A percentile compares a stretch with the other conserved stretches of the same genome.
These are phyloP conservation scores for Ancistrus triradiatus DNA, from an alignment of 2,113 vertebrate genomes.

Conservation along the genomic window DNA sequence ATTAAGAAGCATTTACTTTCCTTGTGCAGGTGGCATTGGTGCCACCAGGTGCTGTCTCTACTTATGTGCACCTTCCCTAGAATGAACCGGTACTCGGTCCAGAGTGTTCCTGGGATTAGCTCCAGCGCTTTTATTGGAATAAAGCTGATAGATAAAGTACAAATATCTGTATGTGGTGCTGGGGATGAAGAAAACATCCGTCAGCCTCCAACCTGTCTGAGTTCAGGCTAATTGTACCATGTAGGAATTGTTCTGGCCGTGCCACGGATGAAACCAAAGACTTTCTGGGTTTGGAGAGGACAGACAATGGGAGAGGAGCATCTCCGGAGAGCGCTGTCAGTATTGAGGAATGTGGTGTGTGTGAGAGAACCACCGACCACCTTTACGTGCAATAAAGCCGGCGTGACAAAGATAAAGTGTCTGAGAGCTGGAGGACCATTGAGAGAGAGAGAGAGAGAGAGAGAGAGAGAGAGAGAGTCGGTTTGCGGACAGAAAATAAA, in stretches of 20 bases:
- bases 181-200: too few species aligned
- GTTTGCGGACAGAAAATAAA: too few species aligned
- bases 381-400: constrained; percentile 7
- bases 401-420: constrained; percentile 11
- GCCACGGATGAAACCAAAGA: constrained; percentile 28
- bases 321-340: constrained; percentile 28
- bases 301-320: constrained; percentile 19
- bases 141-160: too few species aligned
- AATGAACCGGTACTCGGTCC: too few species aligned
- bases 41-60: too few species aligned
- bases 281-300: constrained; percentile 31
- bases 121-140: too few species aligned
- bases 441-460: background rate
- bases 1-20: too few species aligned
- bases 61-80: too few species aligned
- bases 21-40: too few species aligned
- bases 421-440: background rate
- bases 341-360: background rate
- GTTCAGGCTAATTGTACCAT: constrained; percentile 33
- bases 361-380: background rate
- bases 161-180: too few species aligned
- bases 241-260: constrained; percentile 49
- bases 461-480: too few species aligned
- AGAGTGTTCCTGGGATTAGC: too few species aligned
- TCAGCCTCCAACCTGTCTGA: constrained; percentile 28